These are phyloP conservation scores for Neogale vison DNA, from an alignment of 2,113 vertebrate genomes.

Conservation along the genomic window DNA sequence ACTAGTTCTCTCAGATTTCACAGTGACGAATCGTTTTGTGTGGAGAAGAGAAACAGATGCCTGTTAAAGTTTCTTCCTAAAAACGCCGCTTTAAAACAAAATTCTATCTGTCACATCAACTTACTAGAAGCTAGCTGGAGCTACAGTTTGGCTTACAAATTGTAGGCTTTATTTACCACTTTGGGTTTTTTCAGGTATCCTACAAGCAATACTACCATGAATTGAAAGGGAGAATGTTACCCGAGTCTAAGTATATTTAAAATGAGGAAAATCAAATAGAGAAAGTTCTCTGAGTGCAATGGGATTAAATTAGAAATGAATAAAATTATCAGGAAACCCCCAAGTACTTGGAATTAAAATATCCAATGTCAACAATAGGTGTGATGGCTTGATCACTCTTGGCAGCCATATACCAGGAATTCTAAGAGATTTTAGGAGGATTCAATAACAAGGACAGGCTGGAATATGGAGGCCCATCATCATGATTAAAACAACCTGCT, in stretches of 20 bases:
- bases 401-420: background rate
- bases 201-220: background rate
- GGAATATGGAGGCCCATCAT: background rate
- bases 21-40: background rate
- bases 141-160: background rate
- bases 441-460: background rate
- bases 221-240: background rate
- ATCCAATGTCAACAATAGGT: background rate
- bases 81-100: background rate
- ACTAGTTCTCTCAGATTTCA: background rate
- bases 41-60: background rate
- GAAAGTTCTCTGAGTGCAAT: background rate
- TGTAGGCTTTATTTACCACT: background rate
- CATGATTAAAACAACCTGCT: background rate
- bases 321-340: background rate
- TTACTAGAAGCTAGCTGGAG: background rate
- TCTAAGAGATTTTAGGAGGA: background rate
- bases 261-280: background rate
- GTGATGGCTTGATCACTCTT: background rate
- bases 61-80: background rate
- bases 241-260: background rate
- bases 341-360: background rate
- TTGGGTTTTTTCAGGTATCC: background rate
- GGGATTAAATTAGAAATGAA: background rate
- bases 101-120: background rate